Base-by-base conservation (phyloP, 1,140 invertebrate genomes). In the Drosophila biarmipes region DNA sequence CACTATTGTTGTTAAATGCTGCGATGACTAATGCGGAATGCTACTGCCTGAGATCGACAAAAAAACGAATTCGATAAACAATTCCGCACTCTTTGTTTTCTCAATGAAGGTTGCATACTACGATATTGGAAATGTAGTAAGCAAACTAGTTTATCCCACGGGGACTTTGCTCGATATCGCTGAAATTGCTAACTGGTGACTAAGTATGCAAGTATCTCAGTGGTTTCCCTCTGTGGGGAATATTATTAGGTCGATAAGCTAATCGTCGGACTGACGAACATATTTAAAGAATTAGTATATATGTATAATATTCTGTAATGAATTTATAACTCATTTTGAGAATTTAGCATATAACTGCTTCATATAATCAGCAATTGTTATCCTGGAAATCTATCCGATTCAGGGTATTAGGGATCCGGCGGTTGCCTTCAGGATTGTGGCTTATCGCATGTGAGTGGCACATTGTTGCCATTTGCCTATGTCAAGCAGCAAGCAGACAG, bases 21-120 rank as follows among this genome's bases (percentile, higher is more conserved):
- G 38, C 21, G 67, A 74, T 80, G 79, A 82, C 78, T 82, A 66
- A 72, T 68, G 15, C 6, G 4, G n/a, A 57, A 66, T 68, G 38
- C 24, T 8, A n/a, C n/a, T 2, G 19, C 59, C 19, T 29, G 29
- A 48, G 8, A 31, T 51, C 7, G 15, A 29, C 4, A 17, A 29
- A 49, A 21, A 10, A 29, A 0, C 5, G 0, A 59, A 29, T 37
- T 17, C 12, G 3, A 15, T 31, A 48, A 27, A 19, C 12, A 29
- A 31, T 48, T 48, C n/a, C 45, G 45, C 2, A 27, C 14, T 46
- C 8, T 15, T 49, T 49, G 27, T 49, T 49, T 21, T 14, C 24
- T 49, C 27, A 49, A 49, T 49, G n/a, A 48, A 29, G 24, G n/a
- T 15, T 48, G 45, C 14, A 43, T 12, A 21, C 45, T 48, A 10